Conservation (phyloP, 2,888 invertebrate species). For the Drosophila mettleri region DNA sequence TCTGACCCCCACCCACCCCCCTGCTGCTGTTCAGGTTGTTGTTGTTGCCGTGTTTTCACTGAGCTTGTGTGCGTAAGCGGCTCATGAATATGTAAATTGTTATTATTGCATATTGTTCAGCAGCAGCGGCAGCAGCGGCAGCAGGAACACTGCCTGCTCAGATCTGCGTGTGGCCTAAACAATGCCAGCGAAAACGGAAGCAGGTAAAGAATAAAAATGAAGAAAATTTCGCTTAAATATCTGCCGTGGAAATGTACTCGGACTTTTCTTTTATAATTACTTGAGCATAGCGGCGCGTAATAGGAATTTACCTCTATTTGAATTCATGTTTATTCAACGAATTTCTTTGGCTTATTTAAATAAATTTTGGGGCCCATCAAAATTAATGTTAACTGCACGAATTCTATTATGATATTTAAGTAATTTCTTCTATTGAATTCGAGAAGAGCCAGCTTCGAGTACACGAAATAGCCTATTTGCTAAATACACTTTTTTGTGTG, state of each 20-base stretch:
- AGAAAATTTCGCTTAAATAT: constrained; percentile 30
- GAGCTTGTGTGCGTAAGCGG: constrained; percentile 66
- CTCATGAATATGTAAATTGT: constrained; percentile 80
- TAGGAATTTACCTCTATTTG: constrained; percentile 20
- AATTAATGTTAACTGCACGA: constrained; percentile 25
- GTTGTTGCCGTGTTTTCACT: constrained; percentile 35
- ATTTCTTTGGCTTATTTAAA: constrained; percentile 23
- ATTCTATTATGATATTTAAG: constrained; percentile 1
- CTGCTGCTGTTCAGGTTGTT: constrained; percentile 15
- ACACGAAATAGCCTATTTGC: neutral
- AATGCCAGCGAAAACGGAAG: constrained; percentile 31
- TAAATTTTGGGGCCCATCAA: constrained; percentile 14
- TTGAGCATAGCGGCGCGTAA: constrained; percentile 22
- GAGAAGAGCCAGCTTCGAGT: neutral
- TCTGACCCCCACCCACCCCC: constrained; percentile 43
- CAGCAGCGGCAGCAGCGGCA: constrained; percentile 31
- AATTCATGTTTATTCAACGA: constrained; percentile 31
- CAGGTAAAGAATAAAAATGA: constrained; percentile 41
- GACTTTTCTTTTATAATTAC: constrained; percentile 31
- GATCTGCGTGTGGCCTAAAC: constrained; percentile 39
- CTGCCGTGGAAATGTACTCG: constrained; percentile 23
- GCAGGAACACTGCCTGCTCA: constrained; percentile 11
- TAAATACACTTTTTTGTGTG: neutral
- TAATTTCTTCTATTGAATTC: constrained; percentile 4
- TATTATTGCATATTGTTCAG: constrained; percentile 80